A percentile compares a stretch with the other conserved stretches of the same genome.
Conservation (phyloP, 2,797 vertebrate species). For the Enteromius mattozi region DNA sequence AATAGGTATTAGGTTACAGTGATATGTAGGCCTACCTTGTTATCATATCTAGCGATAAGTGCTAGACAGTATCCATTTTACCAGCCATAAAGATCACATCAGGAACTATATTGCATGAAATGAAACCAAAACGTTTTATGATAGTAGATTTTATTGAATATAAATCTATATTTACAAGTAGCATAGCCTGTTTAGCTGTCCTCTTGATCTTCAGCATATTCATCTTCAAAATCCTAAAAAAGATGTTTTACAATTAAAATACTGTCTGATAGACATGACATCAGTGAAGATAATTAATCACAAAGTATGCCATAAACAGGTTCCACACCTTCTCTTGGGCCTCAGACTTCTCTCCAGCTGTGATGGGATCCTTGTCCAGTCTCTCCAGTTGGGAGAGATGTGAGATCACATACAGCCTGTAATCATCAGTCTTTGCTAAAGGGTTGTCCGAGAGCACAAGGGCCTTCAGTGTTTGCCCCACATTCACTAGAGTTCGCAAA, state of each 20-base stretch:
- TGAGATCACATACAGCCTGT: slow-evolving; percentile 80
- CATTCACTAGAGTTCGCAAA: slow-evolving; percentile 74
- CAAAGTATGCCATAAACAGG: background rate
- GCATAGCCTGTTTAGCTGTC: slow-evolving; percentile 32
- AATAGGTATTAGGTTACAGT: background rate
- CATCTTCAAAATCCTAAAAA: slow-evolving; percentile 60
- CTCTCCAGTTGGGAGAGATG: slow-evolving; percentile 80
- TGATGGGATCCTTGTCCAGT: slow-evolving; percentile 85
- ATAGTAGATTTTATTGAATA: slow-evolving; percentile 14
- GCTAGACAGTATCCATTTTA: background rate
- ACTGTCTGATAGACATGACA: background rate
- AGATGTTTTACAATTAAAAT: slow-evolving; percentile 13
- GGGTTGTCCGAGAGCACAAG: slow-evolving; percentile 89
- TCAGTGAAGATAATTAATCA: background rate
- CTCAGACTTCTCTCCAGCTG: slow-evolving; percentile 80
- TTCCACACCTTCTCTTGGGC: slow-evolving; percentile 71
- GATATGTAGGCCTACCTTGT: background rate
- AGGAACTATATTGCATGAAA: background rate
- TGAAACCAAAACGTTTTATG: background rate
- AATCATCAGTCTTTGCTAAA: slow-evolving; percentile 73
- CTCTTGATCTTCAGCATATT: slow-evolving; percentile 50
- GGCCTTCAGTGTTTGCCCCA: slow-evolving; percentile 79
- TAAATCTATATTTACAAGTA: background rate
- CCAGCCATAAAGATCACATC: background rate
- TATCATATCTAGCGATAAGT: slow-evolving; percentile 1